Base-by-base conservation (phyloP, 2,888 invertebrate species). In the Luperina nickerlii region DNA sequence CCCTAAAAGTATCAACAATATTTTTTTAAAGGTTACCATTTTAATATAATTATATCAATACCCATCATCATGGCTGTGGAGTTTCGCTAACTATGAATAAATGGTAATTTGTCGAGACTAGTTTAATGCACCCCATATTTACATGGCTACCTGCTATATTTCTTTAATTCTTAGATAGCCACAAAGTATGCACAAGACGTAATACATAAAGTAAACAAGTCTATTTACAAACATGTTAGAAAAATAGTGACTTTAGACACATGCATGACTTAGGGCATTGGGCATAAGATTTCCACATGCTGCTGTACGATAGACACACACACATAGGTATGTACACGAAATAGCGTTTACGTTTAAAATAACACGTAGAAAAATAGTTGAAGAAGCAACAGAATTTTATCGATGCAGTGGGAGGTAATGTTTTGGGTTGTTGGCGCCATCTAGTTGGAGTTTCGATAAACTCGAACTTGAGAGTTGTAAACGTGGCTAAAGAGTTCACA, bases 151-250 rank as follows among this genome's bases (percentile, higher is more conserved):
- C 8, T 45, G 11, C 9, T 45, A 45, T 11, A 9, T 38, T 32
- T 68, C 24, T 80, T 57, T 15, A 3, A 65, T 69, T 76, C 20
- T 8, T 38, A 66, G 18, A 81, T 70, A 27, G 76, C 24, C 51
- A 60, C 42, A 60, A 60, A 73, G 48, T 63, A 70, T 51, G 57
- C 42, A 67, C 24, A 71, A 62, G 70, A 78, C 70, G 78, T 76
- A 70, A 84, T 66, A 57, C 20, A 51, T 38, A 69, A 67, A 74
- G 76, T 76, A 85, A 86, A 85, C 79, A 86, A 76, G 38, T 76
- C 42, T 82, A 71, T 82, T 85, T 76, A 85, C 66, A 24, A 79
- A 85, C 79, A 82, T 60, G 67, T 51, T 69, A 71, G 32, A 82
- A 79, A 85, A 68, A 74, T 82, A 76, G 82, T 74, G 15, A 42